Evolutionary conservation across 2,888 invertebrate species (phyloP).

Genomic region (Athripsodes cinereus): DNA sequence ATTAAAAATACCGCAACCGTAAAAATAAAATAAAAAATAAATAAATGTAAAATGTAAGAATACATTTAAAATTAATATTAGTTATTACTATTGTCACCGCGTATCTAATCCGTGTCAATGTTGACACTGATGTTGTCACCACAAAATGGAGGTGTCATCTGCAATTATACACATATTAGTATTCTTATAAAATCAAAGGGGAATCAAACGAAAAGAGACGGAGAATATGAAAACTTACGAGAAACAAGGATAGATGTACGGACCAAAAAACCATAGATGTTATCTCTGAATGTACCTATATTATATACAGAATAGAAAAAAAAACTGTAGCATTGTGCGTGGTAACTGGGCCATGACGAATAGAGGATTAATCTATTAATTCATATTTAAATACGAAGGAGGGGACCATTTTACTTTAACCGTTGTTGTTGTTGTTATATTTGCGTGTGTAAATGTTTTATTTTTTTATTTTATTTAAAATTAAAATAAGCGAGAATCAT

Average conservation of each 20-base stretch:
- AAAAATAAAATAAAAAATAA: no score
- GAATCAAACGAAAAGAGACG: not conserved
- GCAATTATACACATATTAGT: slow-evolving; percentile 14
- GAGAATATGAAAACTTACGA: not conserved
- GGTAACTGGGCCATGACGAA: slow-evolving; percentile 11
- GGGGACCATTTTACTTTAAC: slow-evolving; percentile 16
- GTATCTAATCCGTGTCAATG: slow-evolving; percentile 7
- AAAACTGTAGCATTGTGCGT: slow-evolving; percentile 5
- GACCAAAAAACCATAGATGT: not conserved
- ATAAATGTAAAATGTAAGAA: not conserved
- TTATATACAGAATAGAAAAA: not conserved
- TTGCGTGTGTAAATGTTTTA: slow-evolving; percentile 11
- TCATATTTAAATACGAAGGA: slow-evolving; percentile 15
- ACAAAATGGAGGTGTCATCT: slow-evolving; percentile 1
- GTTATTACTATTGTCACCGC: not conserved
- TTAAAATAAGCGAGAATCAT: not conserved
- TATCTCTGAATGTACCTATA: not conserved
- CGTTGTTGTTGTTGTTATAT: slow-evolving; percentile 6
- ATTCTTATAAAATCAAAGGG: not conserved
- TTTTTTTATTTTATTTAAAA: no score
- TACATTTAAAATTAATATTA: not conserved
- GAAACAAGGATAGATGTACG: not conserved
- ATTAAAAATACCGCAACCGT: no score
- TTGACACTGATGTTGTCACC: slow-evolving; percentile 12
- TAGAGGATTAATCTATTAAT: slow-evolving; percentile 16